Evolutionary conservation across 1,140 invertebrate species (phyloP).

Genomic region (Sogatella furcifera): DNA sequence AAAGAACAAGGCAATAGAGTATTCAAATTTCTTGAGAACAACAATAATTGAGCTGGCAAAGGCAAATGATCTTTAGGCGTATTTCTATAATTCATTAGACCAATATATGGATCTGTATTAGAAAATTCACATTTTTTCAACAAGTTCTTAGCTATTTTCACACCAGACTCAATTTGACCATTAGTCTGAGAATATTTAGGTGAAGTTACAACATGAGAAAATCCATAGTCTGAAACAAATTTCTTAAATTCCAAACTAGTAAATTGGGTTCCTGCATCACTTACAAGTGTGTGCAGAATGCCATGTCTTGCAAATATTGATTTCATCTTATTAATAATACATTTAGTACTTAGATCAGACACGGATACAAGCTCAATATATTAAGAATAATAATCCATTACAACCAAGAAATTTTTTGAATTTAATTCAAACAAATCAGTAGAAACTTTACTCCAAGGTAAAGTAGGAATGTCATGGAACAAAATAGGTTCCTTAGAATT

Average conservation of each 20-base stretch:
- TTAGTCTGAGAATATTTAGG: not conserved
- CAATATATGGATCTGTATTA: too few relatives aligned
- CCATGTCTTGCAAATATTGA: slow-evolving; percentile 11
- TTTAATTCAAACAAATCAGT: slow-evolving; percentile 20
- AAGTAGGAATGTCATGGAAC: not conserved
- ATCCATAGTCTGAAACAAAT: not conserved
- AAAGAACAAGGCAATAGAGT: not conserved
- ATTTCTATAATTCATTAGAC: not conserved
- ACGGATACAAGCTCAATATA: slow-evolving; percentile 12
- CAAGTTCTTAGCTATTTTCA: not conserved
- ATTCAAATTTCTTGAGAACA: not conserved
- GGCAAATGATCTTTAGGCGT: not conserved
- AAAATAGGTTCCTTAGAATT: slow-evolving; percentile 5
- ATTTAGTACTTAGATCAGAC: not conserved
- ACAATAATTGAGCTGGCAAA: not conserved
- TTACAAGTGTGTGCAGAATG: slow-evolving; percentile 1
- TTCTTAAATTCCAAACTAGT: slow-evolving; percentile 3
- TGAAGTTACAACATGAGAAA: not conserved
- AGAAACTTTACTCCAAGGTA: slow-evolving; percentile 17
- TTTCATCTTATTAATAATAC: slow-evolving; percentile 11
- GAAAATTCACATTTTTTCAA: not conserved
- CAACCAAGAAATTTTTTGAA: slow-evolving; percentile 4
- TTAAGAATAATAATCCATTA: slow-evolving; percentile 17
- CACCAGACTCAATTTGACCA: not conserved
- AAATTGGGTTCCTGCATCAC: not conserved